These are phyloP conservation scores for Meta bourneti DNA, from an alignment of 2,888 invertebrate species.

Conservation along the genomic window DNA sequence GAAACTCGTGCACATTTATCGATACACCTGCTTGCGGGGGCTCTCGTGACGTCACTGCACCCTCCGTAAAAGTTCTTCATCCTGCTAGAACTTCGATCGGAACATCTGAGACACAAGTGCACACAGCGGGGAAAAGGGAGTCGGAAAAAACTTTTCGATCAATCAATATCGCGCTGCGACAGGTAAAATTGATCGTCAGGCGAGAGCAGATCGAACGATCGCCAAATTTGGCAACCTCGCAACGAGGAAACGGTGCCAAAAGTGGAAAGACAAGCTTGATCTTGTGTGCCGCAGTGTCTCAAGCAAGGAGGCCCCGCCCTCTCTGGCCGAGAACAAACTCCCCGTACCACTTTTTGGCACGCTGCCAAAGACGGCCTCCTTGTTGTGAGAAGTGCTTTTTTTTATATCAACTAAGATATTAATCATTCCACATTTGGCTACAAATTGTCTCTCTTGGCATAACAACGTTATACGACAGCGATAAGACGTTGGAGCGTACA, in stretches of 20 bases:
- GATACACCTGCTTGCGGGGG: conserved; percentile 42
- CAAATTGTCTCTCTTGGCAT: conserved; percentile 53
- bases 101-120: conserved; percentile 15
- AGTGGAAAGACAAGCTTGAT: conserved; percentile 61
- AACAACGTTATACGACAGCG: background rate
- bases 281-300: conserved; percentile 67
- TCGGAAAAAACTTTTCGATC: conserved; percentile 66
- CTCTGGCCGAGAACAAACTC: conserved; percentile 36
- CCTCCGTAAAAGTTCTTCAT: conserved; percentile 26
- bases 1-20: background rate
- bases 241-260: conserved; percentile 48
- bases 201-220: background rate
- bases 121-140: conserved; percentile 27
- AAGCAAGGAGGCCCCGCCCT: conserved; percentile 46
- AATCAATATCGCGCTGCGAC: conserved; percentile 70
- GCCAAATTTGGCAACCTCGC: conserved; percentile 61
- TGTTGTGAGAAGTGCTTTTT: conserved; percentile 25
- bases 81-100: conserved; percentile 41
- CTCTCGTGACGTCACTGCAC: conserved; percentile 25
- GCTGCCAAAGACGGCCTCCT: conserved; percentile 60
- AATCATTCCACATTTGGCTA: conserved; percentile 68
- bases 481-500: background rate
- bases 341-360: conserved; percentile 58
- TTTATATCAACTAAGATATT: conserved; percentile 15
- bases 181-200: conserved; percentile 69